phyloP scores from a whole-genome alignment of 2,797 vertebrate genomes.

The Hybognathus amarus region DNA sequence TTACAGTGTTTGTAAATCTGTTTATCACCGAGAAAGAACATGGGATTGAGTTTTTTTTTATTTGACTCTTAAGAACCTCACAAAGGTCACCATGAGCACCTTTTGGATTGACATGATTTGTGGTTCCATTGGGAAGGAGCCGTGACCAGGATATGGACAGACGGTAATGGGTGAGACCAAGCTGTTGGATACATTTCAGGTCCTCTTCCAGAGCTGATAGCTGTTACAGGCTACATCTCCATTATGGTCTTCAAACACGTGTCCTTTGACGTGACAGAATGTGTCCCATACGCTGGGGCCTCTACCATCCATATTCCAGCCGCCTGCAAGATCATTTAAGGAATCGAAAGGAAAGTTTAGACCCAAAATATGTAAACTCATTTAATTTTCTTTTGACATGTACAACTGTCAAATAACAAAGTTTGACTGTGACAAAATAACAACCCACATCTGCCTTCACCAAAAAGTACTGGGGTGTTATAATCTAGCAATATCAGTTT shows the following conservation, averaged over 20 bases:
- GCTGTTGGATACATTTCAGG: conserved; percentile 92
- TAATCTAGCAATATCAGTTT: not conserved
- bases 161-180: conserved; percentile 94
- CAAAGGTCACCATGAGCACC: conserved; percentile 69
- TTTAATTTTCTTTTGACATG: not conserved
- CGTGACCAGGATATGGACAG: conserved; percentile 96
- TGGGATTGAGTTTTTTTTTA: not conserved
- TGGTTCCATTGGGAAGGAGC: conserved; percentile 93
- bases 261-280: conserved; percentile 87
- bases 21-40: not conserved
- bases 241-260: conserved; percentile 87
- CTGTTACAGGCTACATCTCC: conserved; percentile 93
- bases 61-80: not conserved
- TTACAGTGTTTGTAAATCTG: not conserved
- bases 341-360: not conserved
- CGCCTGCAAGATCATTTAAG: conserved; percentile 78
- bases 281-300: conserved; percentile 91
- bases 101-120: conserved; percentile 89
- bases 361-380: not conserved
- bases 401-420: not conserved
- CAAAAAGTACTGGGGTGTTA: not conserved
- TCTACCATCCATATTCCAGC: conserved; percentile 88
- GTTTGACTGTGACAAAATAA: not conserved
- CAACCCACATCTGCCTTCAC: not conserved
- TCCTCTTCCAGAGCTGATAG: conserved; percentile 93